Evolutionary conservation across 1,140 invertebrate genomes (phyloP).

Genomic region (Tetragnatha versicolor): DNA sequence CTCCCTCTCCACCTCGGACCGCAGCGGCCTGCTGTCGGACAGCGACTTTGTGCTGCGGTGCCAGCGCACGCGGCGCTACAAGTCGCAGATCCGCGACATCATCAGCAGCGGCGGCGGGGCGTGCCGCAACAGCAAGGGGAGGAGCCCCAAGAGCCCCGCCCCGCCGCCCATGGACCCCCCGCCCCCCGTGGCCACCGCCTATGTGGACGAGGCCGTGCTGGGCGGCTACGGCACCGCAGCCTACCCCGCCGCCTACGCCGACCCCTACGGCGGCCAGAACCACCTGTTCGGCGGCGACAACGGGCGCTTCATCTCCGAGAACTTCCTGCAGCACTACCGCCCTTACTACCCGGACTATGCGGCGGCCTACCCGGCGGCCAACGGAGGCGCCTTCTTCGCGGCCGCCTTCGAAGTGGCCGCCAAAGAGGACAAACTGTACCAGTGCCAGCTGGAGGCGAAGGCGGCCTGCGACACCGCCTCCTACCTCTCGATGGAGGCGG

Average conservation of each 20-base stretch:
- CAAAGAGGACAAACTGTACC: constrained; percentile 70
- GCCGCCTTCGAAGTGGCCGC: constrained; percentile 59
- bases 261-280: constrained; percentile 66
- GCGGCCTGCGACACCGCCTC: constrained; percentile 36
- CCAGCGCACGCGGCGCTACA: constrained; percentile 78
- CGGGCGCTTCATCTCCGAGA: constrained; percentile 73
- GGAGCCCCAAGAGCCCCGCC: constrained; percentile 61
- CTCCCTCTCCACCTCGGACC: constrained; percentile 68
- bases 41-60: constrained; percentile 57
- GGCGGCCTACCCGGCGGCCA: constrained; percentile 66
- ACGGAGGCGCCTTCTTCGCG: constrained; percentile 69
- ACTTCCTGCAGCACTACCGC: constrained; percentile 78
- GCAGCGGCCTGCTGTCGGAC: constrained; percentile 57
- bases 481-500: constrained; percentile 57
- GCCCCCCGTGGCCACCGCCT: not conserved
- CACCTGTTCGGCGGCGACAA: constrained; percentile 71
- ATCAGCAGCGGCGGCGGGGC: constrained; percentile 88
- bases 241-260: constrained; percentile 69
- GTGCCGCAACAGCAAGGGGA: constrained; percentile 82
- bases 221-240: constrained; percentile 2
- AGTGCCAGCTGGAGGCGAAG: constrained; percentile 70
- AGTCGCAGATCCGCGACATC: constrained; percentile 90
- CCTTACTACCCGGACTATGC: constrained; percentile 75
- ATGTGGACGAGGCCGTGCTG: constrained; percentile 11
- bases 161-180: not conserved